These are phyloP conservation scores for Anomalospiza imberbis DNA, from an alignment of 2,797 vertebrate species.

Conservation along the genomic window DNA sequence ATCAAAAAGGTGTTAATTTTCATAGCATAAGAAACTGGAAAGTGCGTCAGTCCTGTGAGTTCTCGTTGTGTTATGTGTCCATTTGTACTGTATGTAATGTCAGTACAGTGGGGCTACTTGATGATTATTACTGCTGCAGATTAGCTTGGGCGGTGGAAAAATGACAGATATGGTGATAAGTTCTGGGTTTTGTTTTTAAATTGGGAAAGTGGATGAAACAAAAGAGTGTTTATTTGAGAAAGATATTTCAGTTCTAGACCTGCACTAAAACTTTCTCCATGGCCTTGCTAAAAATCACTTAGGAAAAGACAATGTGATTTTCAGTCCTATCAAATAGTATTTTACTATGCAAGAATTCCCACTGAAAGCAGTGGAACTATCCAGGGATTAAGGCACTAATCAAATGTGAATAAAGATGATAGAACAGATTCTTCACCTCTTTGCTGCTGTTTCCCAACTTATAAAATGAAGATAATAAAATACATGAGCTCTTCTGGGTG, in stretches of 20 bases:
- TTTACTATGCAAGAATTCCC: neutral
- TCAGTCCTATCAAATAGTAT: neutral
- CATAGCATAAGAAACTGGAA: neutral
- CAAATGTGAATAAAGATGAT: neutral
- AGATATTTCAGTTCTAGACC: neutral
- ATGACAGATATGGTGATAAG: neutral
- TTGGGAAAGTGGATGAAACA: neutral
- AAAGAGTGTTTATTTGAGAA: neutral
- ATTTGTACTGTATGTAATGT: neutral
- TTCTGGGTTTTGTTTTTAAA: neutral
- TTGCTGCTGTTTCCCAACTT: neutral
- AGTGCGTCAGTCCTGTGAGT: neutral
- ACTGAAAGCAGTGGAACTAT: neutral
- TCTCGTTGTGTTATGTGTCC: neutral
- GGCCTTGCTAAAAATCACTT: neutral
- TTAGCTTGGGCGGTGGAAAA: neutral
- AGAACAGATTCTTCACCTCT: neutral
- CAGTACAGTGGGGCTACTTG: neutral
- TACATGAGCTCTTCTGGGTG: neutral
- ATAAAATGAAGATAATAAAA: slow-evolving; percentile 10
- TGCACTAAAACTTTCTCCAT: neutral
- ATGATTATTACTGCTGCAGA: neutral
- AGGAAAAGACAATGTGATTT: neutral
- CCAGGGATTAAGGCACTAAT: neutral
- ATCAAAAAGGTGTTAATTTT: neutral